These are phyloP conservation scores for Ptychadena robeensis DNA, from an alignment of 2,797 vertebrate genomes.

Conservation along the genomic window DNA sequence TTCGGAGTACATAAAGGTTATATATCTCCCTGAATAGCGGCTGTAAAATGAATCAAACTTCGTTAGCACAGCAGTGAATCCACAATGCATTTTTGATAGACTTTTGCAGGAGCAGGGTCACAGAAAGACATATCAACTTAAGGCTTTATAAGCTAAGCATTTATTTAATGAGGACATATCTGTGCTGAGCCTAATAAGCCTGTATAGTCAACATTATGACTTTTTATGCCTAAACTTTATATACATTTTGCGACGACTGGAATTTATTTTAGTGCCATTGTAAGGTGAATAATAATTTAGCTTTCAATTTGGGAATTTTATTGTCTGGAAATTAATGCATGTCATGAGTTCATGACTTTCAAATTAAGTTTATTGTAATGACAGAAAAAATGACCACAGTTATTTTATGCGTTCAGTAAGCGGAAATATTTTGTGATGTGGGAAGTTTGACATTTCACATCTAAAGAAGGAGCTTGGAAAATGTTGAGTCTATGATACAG, in stretches of 20 bases:
- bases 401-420: constrained; percentile 47
- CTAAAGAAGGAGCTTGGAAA: constrained; percentile 50
- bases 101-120: constrained; percentile 47
- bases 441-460: constrained; percentile 21
- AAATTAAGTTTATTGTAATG: constrained; percentile 64
- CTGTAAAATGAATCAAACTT: constrained; percentile 62
- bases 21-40: constrained; percentile 59
- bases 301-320: constrained; percentile 65
- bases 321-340: constrained; percentile 64
- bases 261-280: constrained; percentile 47
- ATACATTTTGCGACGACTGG: constrained; percentile 29
- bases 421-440: constrained; percentile 52
- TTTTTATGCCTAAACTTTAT: constrained; percentile 28
- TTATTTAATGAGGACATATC: constrained; percentile 29
- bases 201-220: neutral
- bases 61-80: constrained; percentile 49
- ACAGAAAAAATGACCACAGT: constrained; percentile 54
- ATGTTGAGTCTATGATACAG: constrained; percentile 40
- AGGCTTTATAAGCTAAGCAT: constrained; percentile 22
- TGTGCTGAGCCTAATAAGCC: constrained; percentile 11
- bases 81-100: constrained; percentile 61
- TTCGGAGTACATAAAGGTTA: constrained; percentile 61
- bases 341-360: constrained; percentile 61
- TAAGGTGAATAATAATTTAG: constrained; percentile 67
- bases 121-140: constrained; percentile 11